These are phyloP conservation scores for Sphaerodactylus townsendi DNA, from an alignment of 2,113 vertebrate genomes.

Conservation along the genomic window DNA sequence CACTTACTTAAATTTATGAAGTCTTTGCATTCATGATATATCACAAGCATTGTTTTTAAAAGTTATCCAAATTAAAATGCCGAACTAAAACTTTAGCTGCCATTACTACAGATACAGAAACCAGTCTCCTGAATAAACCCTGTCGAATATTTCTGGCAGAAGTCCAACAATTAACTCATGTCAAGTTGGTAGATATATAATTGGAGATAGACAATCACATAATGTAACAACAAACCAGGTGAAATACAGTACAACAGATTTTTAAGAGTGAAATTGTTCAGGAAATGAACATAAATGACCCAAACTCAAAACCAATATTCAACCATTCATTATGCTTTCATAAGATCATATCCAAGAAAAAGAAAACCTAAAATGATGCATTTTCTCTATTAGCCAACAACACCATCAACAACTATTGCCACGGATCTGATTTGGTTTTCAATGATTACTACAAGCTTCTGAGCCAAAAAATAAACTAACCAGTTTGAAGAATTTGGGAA, in stretches of 20 bases:
- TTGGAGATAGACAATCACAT: conserved; percentile 11
- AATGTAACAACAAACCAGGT: not conserved
- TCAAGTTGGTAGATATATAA: conserved; percentile 58
- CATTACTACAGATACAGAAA: accelerated
- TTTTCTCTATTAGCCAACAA: conserved; percentile 41
- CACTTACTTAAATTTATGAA: conserved; percentile 29
- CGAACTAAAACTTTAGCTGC: not conserved
- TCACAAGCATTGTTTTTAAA: conserved; percentile 30
- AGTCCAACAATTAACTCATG: conserved; percentile 49
- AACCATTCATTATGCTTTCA: conserved; percentile 14
- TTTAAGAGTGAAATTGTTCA: conserved; percentile 40
- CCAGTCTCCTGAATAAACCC: conserved; percentile 41
- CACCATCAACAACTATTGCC: conserved; percentile 23
- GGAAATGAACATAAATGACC: conserved; percentile 31
- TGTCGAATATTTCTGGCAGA: conserved; percentile 14
- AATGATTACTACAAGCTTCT: not conserved
- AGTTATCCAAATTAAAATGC: not conserved
- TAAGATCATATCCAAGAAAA: not conserved
- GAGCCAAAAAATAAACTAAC: conserved; percentile 34
- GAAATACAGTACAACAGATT: conserved; percentile 27
- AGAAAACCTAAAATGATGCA: conserved; percentile 25
- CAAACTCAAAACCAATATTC: not conserved
- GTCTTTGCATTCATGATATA: conserved; percentile 14
- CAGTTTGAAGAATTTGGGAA: conserved; percentile 11
- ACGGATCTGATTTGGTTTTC: conserved; percentile 26